Percentiles rank a stretch among this genome's conserved stretches.
phyloP scores from a whole-genome alignment of 2,797 vertebrate genomes.

The Dicrostonyx torquatus region DNA sequence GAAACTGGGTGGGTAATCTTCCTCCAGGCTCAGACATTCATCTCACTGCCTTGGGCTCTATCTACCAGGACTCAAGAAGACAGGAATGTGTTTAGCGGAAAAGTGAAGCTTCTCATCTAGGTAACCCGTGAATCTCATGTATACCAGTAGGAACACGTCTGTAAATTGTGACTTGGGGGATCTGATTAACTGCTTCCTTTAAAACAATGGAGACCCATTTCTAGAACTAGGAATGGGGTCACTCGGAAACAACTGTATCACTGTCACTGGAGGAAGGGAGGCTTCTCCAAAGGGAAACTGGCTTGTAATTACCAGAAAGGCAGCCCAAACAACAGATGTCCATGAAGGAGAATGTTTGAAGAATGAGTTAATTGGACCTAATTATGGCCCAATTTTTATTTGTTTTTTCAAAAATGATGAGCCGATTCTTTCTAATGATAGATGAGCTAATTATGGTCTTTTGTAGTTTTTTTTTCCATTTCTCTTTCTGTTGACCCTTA shows the following conservation, averaged over 20 bases:
- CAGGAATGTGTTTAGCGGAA: not conserved
- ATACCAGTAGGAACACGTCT: not conserved
- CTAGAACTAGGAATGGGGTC: conserved; percentile 20
- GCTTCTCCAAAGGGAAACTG: conserved; percentile 27
- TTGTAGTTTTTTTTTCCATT: conserved; percentile 22
- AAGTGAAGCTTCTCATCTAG: not conserved
- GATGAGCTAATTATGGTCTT: conserved; percentile 54
- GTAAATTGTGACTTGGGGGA: not conserved
- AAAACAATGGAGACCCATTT: not conserved
- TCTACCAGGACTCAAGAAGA: not conserved
- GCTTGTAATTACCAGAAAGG: conserved; percentile 63
- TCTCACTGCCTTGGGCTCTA: not conserved
- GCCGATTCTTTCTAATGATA: conserved; percentile 61
- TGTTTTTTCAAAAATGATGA: conserved; percentile 64
- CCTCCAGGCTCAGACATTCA: not conserved
- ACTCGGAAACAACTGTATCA: not conserved
- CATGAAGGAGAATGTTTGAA: conserved; percentile 61
- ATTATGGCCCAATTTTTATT: conserved; percentile 76
- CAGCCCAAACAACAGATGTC: conserved; percentile 77
- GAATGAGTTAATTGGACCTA: conserved; percentile 74
- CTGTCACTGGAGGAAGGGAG: not conserved
- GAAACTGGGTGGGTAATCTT: not conserved
- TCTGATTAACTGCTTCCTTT: not conserved
- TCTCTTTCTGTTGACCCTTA: not conserved
- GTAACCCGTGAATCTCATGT: not conserved